Evolutionary conservation across 1,140 invertebrate genomes (phyloP).

Genomic region (Sminthurides bifidus): DNA sequence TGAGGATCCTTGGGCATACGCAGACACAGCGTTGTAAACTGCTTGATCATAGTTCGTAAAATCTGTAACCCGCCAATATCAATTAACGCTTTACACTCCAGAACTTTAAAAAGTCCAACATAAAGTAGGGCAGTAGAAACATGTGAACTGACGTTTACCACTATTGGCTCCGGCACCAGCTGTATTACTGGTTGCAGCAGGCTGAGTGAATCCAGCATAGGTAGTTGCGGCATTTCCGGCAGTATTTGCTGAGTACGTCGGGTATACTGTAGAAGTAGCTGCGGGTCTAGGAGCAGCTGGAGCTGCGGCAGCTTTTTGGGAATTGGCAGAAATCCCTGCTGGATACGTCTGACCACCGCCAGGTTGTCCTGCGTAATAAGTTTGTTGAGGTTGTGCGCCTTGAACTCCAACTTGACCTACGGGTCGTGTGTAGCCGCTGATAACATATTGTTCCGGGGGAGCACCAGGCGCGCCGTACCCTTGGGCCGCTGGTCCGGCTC

Average conservation of each 20-base stretch:
- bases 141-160: not conserved
- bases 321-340: conserved; percentile 48
- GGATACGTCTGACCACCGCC: conserved; percentile 6
- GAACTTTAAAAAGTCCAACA: too few relatives aligned
- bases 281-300: conserved; percentile 44
- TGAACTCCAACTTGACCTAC: conserved; percentile 16
- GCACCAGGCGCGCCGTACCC: not conserved
- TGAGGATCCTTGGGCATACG: conserved; percentile 59
- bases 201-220: conserved; percentile 33
- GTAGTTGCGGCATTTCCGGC: conserved; percentile 53
- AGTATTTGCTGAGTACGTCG: conserved; percentile 57
- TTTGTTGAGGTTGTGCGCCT: conserved; percentile 11
- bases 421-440: conserved; percentile 28
- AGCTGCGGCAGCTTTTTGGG: conserved; percentile 69
- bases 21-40: conserved; percentile 81
- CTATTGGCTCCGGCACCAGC: conserved; percentile 16
- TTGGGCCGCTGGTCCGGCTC: not conserved
- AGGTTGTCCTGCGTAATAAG: conserved; percentile 18
- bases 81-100: too few relatives aligned
- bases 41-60: conserved; percentile 71
- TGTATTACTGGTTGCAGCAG: conserved; percentile 25
- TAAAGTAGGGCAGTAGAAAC: too few relatives aligned
- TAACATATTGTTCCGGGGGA: conserved; percentile 13
- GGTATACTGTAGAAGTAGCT: conserved; percentile 61
- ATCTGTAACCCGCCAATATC: conserved; percentile 33